Percentiles rank a stretch among this genome's conserved stretches.
Conservation (phyloP, 2,113 vertebrate species). For the Laticauda laticaudata region DNA sequence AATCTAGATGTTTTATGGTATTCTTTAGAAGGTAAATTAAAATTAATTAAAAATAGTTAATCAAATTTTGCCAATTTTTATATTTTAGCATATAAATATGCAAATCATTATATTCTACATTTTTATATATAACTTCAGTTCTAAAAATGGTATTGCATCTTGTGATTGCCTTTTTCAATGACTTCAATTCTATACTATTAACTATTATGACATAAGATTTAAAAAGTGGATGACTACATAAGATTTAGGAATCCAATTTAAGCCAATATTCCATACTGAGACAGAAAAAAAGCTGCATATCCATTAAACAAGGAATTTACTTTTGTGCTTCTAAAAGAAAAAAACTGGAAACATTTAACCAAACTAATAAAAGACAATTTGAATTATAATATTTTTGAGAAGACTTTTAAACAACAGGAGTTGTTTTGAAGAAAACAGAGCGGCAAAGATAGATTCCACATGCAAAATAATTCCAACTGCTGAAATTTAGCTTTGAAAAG, state of each 20-base stretch:
- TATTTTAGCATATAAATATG: neutral
- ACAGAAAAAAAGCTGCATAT: neutral
- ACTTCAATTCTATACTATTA: neutral
- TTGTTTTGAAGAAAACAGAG: neutral
- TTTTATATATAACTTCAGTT: neutral
- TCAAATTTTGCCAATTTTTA: neutral
- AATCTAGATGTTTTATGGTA: neutral
- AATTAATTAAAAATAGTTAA: neutral
- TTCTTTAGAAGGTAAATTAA: neutral
- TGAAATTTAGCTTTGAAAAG: neutral
- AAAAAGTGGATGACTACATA: neutral
- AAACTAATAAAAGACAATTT: neutral
- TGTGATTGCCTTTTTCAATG: neutral
- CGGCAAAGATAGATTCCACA: neutral
- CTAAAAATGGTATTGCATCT: neutral
- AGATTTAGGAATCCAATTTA: neutral
- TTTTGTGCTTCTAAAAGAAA: neutral
- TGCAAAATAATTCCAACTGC: slow-evolving; percentile 20
- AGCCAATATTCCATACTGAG: neutral
- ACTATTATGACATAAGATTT: neutral
- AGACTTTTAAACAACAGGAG: neutral
- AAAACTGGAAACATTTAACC: neutral
- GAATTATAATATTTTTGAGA: neutral
- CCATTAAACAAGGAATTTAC: neutral
- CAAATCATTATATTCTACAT: neutral